Conservation (phyloP, 2,888 invertebrate genomes). For the Heliconius ethilla region DNA sequence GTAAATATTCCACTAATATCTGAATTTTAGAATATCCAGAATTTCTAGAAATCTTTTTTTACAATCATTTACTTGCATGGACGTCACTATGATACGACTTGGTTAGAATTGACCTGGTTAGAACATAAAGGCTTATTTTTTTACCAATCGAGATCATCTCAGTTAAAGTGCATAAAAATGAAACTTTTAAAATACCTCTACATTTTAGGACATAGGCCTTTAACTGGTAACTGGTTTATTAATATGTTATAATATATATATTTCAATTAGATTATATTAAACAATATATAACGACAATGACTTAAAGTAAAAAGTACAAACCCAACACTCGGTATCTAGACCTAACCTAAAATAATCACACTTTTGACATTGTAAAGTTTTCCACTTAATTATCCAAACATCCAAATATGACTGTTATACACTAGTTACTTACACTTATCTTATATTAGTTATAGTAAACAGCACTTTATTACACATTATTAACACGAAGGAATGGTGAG, state of each 20-base stretch:
- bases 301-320: conserved; percentile 72
- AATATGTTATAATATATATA: neutral
- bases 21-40: neutral
- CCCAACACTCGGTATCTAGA: conserved; percentile 68
- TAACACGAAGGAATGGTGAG: conserved; percentile 78
- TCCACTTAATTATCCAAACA: conserved; percentile 76
- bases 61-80: neutral
- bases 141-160: neutral
- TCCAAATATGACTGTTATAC: conserved; percentile 74
- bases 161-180: neutral
- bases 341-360: conserved; percentile 80
- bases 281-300: conserved; percentile 65
- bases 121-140: neutral
- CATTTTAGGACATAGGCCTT: neutral
- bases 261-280: conserved; percentile 5
- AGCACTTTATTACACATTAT: conserved; percentile 78
- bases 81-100: neutral
- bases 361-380: conserved; percentile 82
- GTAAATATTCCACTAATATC: too few species aligned
- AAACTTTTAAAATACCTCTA: neutral
- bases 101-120: neutral
- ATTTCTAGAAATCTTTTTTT: neutral
- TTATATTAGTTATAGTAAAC: conserved; percentile 63
- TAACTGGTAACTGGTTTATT: conserved; percentile 16
- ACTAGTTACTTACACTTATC: conserved; percentile 71